Conservation (phyloP, 1,140 invertebrate genomes). For the Branchinecta lindahli region DNA sequence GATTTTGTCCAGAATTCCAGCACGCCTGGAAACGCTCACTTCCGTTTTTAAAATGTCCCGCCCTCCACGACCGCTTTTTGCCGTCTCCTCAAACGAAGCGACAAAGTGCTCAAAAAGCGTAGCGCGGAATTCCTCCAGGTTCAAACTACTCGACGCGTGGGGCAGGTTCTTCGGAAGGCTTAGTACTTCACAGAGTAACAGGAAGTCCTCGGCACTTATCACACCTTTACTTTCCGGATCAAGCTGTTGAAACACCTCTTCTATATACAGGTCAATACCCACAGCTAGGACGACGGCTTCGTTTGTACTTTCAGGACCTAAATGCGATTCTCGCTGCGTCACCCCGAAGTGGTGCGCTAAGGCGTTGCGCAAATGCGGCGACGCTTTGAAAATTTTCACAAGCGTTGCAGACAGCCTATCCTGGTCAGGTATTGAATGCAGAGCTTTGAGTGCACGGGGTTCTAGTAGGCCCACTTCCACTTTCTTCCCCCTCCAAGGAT, state of each 20-base stretch:
- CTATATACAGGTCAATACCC: background rate
- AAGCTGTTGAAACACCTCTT: background rate
- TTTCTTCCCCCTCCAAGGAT: background rate
- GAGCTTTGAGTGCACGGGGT: background rate
- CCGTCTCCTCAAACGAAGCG: background rate
- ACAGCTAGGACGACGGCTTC: background rate
- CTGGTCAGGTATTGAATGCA: background rate
- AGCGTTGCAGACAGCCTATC: background rate
- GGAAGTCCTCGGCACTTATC: background rate
- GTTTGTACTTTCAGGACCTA: background rate
- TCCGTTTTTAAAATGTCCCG: background rate
- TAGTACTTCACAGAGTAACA: background rate
- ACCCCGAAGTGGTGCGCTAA: constrained; percentile 2
- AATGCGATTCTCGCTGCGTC: background rate
- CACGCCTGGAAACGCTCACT: constrained; percentile 4
- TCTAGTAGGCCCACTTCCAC: background rate
- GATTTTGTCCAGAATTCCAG: constrained; percentile 3
- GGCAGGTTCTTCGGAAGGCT: background rate
- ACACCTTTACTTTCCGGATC: background rate
- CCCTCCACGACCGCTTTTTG: background rate
- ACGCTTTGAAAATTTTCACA: background rate
- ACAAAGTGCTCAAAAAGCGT: constrained; percentile 5
- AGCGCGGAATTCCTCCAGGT: background rate
- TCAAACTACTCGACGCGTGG: background rate
- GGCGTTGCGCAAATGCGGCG: background rate